Percentiles rank a stretch among this genome's conserved stretches.
phyloP scores from a whole-genome alignment of 2,113 vertebrate species.

The Malurus elegans region DNA sequence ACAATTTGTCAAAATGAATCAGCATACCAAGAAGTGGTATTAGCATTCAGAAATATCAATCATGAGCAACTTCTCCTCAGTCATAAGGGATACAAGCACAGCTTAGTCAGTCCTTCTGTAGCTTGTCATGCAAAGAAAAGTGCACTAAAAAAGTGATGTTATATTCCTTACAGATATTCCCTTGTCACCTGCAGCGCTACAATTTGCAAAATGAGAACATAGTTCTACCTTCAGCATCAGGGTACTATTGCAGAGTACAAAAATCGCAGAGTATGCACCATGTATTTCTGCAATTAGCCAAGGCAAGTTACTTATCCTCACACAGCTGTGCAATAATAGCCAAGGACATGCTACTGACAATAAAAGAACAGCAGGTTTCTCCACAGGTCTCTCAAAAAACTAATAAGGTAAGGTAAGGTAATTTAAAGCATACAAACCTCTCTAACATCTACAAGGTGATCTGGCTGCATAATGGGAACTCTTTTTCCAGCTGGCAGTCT shows the following conservation, averaged over 20 bases:
- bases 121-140: not conserved
- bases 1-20: not conserved
- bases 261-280: not conserved
- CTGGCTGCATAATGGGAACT: conserved; percentile 83
- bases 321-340: not conserved
- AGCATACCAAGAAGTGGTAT: not conserved
- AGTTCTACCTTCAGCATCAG: not conserved
- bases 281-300: not conserved
- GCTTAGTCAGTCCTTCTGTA: not conserved
- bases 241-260: not conserved
- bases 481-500: conserved; percentile 82
- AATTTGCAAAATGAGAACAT: not conserved
- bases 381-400: not conserved
- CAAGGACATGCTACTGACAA: not conserved
- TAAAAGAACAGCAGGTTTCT: not conserved
- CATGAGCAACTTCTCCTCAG: not conserved
- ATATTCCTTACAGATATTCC: not conserved
- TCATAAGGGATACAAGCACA: not conserved
- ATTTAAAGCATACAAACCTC: conserved; percentile 79
- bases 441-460: conserved; percentile 92
- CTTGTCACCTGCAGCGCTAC: not conserved
- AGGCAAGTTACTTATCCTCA: not conserved
- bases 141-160: not conserved
- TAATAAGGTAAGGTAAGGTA: not conserved
- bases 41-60: not conserved